Base-by-base conservation (phyloP, 2,113 vertebrate genomes). In the Callocephalon fimbriatum region DNA sequence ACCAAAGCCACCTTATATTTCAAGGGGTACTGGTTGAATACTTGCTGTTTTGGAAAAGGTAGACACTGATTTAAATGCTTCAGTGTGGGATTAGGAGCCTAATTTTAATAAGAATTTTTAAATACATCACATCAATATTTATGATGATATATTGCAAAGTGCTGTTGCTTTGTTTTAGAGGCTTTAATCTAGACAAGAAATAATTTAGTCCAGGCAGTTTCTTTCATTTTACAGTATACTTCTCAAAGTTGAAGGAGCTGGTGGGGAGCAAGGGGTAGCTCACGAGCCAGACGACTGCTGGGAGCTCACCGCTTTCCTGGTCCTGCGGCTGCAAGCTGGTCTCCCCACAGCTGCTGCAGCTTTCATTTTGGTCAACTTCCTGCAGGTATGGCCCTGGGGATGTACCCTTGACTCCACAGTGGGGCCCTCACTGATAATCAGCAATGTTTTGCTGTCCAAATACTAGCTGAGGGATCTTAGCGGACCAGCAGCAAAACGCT, bases 51-150 rank as follows among this genome's bases (percentile, higher is more conserved):
- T 80, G 54, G 80, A 63, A 59, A 83, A 83, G 32, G 50, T 15
- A 90, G 88, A 63, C 59, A 6, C 50, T 90, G 92, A 96, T 94
- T 94, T 94, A 96, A 88, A 62, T 40, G 59, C 68, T 90, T 85
- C 74, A 83, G 25, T 1, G 2, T 72, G 85, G 84, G 93, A 93
- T 97, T 94, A 96, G 92, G 61, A 86, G 42, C 37, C 88, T 97
- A 94, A 95, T 93, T 97, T 97, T 94, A 89, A 90, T 80, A 90
- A 91, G 54, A 18, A 3, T 40, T 95, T 92, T 47, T 9, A 88
- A 83, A 86, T 97, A 96, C 94, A 81, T 91, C 61, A 91, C 21
- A 74, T 75, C 56, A 61, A 58, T 81, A 68, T 94, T 96, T 95
- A 92, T 56, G 79, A 44, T 84, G 73, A 87, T 86, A 17, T 78